A percentile compares a stretch with the other conserved stretches of the same genome.
Evolutionary conservation across 2,888 invertebrate species (phyloP).

Genomic region (Callosobruchus maculatus): DNA sequence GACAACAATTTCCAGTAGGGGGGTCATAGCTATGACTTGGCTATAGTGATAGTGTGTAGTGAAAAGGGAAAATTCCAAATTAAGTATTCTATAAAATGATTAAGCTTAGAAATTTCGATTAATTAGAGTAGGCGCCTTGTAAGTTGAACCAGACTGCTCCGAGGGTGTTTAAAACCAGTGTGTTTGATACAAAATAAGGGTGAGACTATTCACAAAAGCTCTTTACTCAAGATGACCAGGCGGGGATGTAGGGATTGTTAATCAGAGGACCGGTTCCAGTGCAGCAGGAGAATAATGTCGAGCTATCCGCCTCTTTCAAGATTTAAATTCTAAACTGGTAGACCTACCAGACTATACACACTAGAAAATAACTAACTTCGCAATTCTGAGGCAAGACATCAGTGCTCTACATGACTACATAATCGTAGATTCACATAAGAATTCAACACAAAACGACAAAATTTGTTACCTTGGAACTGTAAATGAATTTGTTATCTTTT

Average conservation of each 20-base stretch:
- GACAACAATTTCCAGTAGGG: too few relatives aligned
- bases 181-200: background rate
- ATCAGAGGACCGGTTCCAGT: background rate
- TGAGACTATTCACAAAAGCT: background rate
- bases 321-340: background rate
- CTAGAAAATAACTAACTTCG: slow-evolving; percentile 1
- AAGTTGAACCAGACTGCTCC: background rate
- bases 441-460: too few relatives aligned
- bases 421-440: too few relatives aligned
- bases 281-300: too few relatives aligned
- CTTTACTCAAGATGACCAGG: background rate
- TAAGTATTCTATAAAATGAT: too few relatives aligned
- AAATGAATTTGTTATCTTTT: too few relatives aligned
- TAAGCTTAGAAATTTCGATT: background rate
- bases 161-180: background rate
- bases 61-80: too few relatives aligned
- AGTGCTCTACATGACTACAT: too few relatives aligned
- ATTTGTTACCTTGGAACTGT: too few relatives aligned
- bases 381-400: too few relatives aligned
- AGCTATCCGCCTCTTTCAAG: background rate
- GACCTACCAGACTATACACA: slow-evolving; percentile 1
- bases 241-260: background rate
- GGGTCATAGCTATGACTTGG: too few relatives aligned
- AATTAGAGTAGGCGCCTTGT: background rate
- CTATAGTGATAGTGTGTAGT: too few relatives aligned